Evolutionary conservation across 2,888 invertebrate genomes (phyloP).

Genomic region (Cataglyphis altisquamis): DNA sequence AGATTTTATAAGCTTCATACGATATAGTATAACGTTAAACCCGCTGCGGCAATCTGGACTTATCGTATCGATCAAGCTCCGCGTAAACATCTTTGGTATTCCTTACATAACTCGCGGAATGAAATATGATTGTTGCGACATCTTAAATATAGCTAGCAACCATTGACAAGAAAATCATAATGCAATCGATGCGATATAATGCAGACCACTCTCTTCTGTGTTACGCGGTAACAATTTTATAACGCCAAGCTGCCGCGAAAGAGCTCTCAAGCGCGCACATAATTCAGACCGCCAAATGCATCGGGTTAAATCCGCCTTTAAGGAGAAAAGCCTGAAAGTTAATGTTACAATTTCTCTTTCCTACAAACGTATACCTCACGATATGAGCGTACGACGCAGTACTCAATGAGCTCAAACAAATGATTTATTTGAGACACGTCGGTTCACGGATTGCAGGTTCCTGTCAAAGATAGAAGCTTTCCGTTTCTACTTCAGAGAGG

Average conservation of each 20-base stretch:
- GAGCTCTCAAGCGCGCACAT: constrained; percentile 62
- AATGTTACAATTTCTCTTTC: constrained; percentile 53
- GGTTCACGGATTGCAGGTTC: neutral
- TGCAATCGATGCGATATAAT: neutral
- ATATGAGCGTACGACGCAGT: neutral
- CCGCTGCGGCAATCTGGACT: neutral
- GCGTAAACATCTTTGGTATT: constrained; percentile 22
- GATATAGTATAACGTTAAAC: neutral
- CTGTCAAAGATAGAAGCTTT: constrained; percentile 22
- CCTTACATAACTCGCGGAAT: neutral
- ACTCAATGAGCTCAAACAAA: constrained; percentile 54
- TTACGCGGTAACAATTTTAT: constrained; percentile 56
- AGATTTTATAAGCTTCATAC: neutral
- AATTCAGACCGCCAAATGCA: constrained; percentile 57
- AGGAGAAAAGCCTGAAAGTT: constrained; percentile 58
- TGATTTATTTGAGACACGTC: constrained; percentile 64
- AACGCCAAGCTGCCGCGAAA: constrained; percentile 25
- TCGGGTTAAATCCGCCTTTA: constrained; percentile 58
- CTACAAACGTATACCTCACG: constrained; percentile 15
- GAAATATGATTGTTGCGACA: constrained; percentile 1
- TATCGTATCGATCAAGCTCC: constrained; percentile 6
- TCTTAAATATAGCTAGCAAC: constrained; percentile 19
- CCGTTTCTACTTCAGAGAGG: neutral
- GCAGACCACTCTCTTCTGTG: neutral
- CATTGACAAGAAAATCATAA: constrained; percentile 4